Base-by-base conservation (phyloP, 1,140 invertebrate species). In the Mya arenaria region DNA sequence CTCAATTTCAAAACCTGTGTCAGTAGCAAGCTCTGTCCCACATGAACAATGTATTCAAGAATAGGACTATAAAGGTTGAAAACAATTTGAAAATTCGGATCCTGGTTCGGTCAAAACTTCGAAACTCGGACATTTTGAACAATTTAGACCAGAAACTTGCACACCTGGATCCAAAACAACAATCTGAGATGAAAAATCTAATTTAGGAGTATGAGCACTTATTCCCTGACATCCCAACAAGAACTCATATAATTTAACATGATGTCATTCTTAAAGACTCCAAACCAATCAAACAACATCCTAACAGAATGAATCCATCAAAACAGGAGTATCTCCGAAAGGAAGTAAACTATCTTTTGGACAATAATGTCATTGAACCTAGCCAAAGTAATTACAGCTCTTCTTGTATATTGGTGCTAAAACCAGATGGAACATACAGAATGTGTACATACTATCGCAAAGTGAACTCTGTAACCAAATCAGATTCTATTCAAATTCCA, bases 281-380 rank as follows among this genome's bases (percentile, higher is more conserved):
- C 36, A 52, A 4, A 36, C 63, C 60, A 55, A 39, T 85, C 0
- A 84, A 80, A 69, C 77, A 85, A 69, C 62, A 83, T 52, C 75
- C 82, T 41, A 71, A 83, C 39, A 68, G 75, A 69, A 80, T 80
- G 48, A 80, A 84, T 63, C 68, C 82, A 4, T 0, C 89, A 65
- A 93, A 94, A 87, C 90, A 84, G 25, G 77, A 92, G 63, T 93
- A 94, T 82, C 89, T 88, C 23, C 81, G 89, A 63, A 73, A 68
- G 15, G 84, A 92, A 77, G 58, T 93, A 6, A 74, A 87, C 28
- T 93, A 77, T 30, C 65, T 75, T 56, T 65, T 85, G 17, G 69
- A 85, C 44, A 66, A 83, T 72, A 62, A 75, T 25, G 55, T 85
- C 13, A 74, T 83, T 60, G 73, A 85, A 75, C 69, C 55, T 19